These are phyloP conservation scores for Halictus ligatus DNA, from an alignment of 2,888 invertebrate species.

Conservation along the genomic window DNA sequence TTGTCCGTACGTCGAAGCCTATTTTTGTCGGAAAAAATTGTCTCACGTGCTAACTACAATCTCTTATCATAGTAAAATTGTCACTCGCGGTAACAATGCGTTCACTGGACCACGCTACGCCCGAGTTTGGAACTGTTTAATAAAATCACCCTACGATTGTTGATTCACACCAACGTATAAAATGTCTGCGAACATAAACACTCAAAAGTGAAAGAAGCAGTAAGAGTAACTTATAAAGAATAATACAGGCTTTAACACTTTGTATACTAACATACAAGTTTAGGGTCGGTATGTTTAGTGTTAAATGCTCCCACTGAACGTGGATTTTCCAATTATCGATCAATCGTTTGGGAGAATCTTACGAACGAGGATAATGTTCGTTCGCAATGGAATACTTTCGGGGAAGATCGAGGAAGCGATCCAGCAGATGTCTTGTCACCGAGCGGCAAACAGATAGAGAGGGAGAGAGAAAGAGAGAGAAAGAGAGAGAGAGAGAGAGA, in stretches of 20 bases:
- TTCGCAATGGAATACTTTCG: neutral
- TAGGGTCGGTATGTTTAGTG: no score
- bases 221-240: neutral
- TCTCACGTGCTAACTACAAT: neutral
- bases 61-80: neutral
- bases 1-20: neutral
- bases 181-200: neutral
- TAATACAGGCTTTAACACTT: neutral
- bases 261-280: neutral
- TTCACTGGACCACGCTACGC: neutral
- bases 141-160: no score
- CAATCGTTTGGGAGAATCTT: neutral
- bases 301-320: no score
- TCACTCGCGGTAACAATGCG: neutral
- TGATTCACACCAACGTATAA: neutral
- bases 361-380: neutral
- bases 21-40: neutral
- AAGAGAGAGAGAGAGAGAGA: no score
- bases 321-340: neutral
- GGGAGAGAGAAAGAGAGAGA: no score
- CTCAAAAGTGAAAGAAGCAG: neutral
- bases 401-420: neutral
- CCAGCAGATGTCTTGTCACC: slow-evolving; percentile 14
- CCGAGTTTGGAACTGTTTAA: neutral
- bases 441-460: slow-evolving; percentile 1